Evolutionary conservation across 1,140 invertebrate genomes (phyloP), one percentile per base, ranked within the genome.

Genomic region (Ceratina australensis): DNA sequence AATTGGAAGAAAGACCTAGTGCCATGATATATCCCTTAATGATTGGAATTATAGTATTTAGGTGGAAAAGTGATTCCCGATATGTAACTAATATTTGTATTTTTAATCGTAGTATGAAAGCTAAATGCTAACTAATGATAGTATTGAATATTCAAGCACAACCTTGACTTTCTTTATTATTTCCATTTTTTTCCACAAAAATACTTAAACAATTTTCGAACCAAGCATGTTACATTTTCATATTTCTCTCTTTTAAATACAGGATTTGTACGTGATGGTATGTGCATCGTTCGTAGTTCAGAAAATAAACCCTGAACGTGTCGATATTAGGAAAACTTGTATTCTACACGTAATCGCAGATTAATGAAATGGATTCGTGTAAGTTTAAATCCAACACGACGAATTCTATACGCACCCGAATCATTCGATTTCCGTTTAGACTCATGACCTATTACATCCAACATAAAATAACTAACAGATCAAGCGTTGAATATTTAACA

Each of bases 61-160:
- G 50, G 59, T 78, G 66, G 49, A 72, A 47, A 64, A 81, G 64
- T 85, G 83, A 72, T 61, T 79, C 64, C n/a, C 87, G 87, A 89
- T 85, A 88, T 88, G 83, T 89, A 75, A 81, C 88, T 87, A 88
- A 86, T 85, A 72, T 85, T 87, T 81, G 78, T 82, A 71, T 42
- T 63, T 76, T 66, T 79, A 61, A 28, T 59, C 68, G 57, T 78
- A 66, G 68, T 84, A 72, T 65, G 74, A 80, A 87, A 83, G 79
- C 74, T 82, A 86, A 67, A 57, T 28, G 63, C 76, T 84, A 81
- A 57, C 52, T 69, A 84, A 57, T 86, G 77, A 82, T 80, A 83
- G 60, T 82, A 80, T 85, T 82, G 81, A 72, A 67, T 72, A 79
- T 79, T 81, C 80, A 85, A 87, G 85, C 86, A 87, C 87, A 88